A percentile compares a stretch with the other conserved stretches of the same genome.
Evolutionary conservation across 2,888 invertebrate genomes (phyloP).

Genomic region (Andrena bucephala): DNA sequence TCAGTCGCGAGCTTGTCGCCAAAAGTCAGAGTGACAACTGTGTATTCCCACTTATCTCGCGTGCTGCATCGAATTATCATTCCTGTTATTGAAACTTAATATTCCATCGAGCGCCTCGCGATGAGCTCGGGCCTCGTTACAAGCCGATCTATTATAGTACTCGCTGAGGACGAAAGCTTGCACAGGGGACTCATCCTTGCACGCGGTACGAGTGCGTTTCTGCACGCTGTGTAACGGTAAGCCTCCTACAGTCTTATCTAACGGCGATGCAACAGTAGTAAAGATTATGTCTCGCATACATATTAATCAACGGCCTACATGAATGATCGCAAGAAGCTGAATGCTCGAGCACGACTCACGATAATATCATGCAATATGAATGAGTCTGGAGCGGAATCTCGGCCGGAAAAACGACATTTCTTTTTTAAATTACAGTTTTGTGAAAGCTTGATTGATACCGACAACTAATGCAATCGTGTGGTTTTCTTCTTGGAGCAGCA

Average conservation of each 20-base stretch:
- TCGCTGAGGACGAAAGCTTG: constrained; percentile 29
- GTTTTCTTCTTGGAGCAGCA: too few species aligned
- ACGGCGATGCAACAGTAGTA: constrained; percentile 63
- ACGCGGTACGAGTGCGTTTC: constrained; percentile 65
- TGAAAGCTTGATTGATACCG: constrained; percentile 1
- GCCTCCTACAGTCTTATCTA: constrained; percentile 59
- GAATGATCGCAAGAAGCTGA: constrained; percentile 54
- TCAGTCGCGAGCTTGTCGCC: not conserved
- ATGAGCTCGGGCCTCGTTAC: not conserved
- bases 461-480: not conserved
- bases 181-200: constrained; percentile 32
- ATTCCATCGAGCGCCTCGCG: constrained; percentile 4
- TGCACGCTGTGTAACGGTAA: constrained; percentile 71
- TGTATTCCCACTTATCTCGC: not conserved
- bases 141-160: constrained; percentile 17
- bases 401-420: constrained; percentile 19
- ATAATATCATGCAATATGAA: constrained; percentile 56
- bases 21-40: not conserved
- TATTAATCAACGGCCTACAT: constrained; percentile 63
- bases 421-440: constrained; percentile 32
- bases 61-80: constrained; percentile 1
- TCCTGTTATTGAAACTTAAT: constrained; percentile 27
- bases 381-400: constrained; percentile 34
- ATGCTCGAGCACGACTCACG: constrained; percentile 29
- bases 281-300: constrained; percentile 66